Conservation (phyloP, 2,797 vertebrate genomes). For the Platyrinchus mystaceus region DNA sequence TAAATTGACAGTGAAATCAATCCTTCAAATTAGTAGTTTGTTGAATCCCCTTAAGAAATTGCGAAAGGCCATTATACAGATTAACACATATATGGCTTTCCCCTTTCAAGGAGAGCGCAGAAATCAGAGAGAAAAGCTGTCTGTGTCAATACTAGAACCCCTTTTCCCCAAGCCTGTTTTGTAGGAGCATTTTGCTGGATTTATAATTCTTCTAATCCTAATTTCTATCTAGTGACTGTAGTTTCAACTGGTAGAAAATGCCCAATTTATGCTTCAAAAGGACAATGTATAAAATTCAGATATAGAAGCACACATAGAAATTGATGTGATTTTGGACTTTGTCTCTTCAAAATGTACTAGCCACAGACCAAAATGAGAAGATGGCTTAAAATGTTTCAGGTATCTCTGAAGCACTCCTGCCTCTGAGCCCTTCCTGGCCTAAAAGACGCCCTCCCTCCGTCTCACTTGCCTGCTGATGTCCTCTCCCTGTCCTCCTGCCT, state of each 20-base stretch:
- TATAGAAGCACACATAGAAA: not conserved
- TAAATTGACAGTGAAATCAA: not conserved
- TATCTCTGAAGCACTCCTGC: not conserved
- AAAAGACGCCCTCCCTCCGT: rapidly evolving
- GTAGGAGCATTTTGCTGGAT: not conserved
- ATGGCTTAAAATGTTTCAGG: not conserved
- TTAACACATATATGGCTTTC: not conserved
- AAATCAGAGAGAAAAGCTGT: not conserved
- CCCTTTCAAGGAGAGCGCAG: not conserved
- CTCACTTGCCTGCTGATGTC: not conserved
- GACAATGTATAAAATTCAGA: not conserved
- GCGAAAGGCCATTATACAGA: not conserved
- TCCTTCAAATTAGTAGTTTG: not conserved
- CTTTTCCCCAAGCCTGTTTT: not conserved
- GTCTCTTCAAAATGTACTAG: not conserved
- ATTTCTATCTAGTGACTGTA: not conserved
- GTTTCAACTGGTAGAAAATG: not conserved
- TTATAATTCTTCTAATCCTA: not conserved
- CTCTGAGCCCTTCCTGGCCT: not conserved
- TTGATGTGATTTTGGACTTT: not conserved
- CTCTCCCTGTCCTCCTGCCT: not conserved
- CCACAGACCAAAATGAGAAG: not conserved
- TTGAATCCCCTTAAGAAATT: not conserved
- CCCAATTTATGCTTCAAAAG: not conserved
- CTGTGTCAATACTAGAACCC: not conserved